phyloP scores from a whole-genome alignment of 2,888 invertebrate species.

The Machimus atricapillus region DNA sequence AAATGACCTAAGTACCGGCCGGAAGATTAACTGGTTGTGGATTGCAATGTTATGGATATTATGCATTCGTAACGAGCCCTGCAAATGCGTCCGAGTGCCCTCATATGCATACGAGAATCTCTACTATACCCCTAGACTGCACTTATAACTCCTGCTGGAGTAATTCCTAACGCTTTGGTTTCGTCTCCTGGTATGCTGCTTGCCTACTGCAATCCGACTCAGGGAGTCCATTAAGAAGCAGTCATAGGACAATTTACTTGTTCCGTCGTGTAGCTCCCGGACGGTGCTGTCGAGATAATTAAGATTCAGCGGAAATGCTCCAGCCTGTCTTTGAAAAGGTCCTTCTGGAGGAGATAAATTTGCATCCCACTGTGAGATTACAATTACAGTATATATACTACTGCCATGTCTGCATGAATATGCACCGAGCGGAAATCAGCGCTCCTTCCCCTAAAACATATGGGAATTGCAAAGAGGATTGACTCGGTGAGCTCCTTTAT shows the following conservation, averaged over 20 bases:
- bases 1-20: conserved; percentile 33
- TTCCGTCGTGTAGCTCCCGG: background rate
- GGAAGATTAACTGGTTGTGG: conserved; percentile 35
- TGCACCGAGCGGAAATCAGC: background rate
- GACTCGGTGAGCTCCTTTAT: background rate
- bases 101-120: background rate
- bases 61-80: conserved; percentile 34
- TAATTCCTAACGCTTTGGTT: background rate
- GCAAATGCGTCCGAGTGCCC: conserved; percentile 3
- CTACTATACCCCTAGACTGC: background rate
- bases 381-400: background rate
- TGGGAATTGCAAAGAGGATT: background rate
- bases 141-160: background rate
- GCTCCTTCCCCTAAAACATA: background rate
- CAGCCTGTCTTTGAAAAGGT: background rate
- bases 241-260: conserved; percentile 25
- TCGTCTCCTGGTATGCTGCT: background rate
- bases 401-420: background rate
- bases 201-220: background rate
- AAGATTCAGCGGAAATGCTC: conserved; percentile 27
- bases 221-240: background rate
- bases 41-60: conserved; percentile 35
- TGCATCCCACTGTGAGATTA: background rate
- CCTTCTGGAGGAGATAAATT: conserved; percentile 17
- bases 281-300: background rate